phyloP scores from a whole-genome alignment of 2,797 vertebrate species.

The Alfaro cultratus region DNA sequence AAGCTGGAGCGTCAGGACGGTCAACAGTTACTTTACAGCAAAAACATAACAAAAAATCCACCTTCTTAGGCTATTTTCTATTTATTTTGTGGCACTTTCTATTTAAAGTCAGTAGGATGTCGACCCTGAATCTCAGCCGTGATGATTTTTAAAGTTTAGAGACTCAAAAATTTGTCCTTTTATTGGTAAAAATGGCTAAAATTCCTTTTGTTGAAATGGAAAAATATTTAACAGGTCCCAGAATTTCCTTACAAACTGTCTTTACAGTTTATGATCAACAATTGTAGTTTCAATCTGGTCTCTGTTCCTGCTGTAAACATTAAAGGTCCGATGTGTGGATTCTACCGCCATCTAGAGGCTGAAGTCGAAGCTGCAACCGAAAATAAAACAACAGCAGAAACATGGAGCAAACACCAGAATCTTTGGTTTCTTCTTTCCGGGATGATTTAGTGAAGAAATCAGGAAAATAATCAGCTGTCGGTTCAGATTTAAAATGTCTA shows the following conservation, averaged over 20 bases:
- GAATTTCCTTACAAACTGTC: not conserved
- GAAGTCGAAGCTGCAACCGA: not conserved
- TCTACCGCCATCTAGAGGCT: slow-evolving; percentile 13
- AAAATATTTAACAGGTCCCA: slow-evolving; percentile 20
- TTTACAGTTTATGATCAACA: not conserved
- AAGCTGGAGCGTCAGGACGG: not conserved
- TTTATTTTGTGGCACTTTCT: slow-evolving; percentile 1
- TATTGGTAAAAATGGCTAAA: not conserved
- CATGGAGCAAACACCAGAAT: not conserved
- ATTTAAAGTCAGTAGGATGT: not conserved
- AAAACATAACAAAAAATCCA: not conserved
- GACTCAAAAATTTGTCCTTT: not conserved
- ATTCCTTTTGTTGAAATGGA: not conserved
- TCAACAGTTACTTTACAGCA: not conserved
- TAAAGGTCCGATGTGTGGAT: not conserved
- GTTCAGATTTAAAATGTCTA: not conserved
- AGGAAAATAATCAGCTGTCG: not conserved
- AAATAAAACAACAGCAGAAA: not conserved
- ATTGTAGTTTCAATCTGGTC: not conserved
- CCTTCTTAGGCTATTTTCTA: not conserved
- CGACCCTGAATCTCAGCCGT: slow-evolving; percentile 1
- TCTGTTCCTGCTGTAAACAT: not conserved
- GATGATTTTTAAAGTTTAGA: not conserved
- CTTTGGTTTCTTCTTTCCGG: not conserved
- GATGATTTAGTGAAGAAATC: not conserved